Evolutionary conservation across 2,888 invertebrate genomes (phyloP), one percentile per base, ranked within the genome.

Genomic region (Latheticus oryzae): DNA sequence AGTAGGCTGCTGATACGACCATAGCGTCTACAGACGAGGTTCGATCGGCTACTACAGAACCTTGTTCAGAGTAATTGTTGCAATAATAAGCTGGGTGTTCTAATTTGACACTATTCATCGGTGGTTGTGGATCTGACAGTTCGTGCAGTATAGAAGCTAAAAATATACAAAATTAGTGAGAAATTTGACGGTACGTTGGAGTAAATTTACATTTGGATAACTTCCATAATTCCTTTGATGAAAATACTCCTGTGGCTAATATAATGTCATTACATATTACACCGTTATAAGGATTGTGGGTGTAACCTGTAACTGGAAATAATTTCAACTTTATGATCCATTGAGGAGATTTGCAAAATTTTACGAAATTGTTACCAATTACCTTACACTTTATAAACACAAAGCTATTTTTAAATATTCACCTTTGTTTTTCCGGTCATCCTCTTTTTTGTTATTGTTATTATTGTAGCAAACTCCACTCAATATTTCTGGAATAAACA

Each of bases 251-350:
- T 76, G 97, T 98, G 78, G 98, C 97, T 87, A 96, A 89, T 84
- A 98, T 97, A 82, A 97, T 97, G 87, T 97, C 96, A 86, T 96
- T 96, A 87, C 95, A 95, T 82, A 96, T 92, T 80, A 97, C 95
- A 80, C 95, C 95, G 84, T 96, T 96, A 87, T 96, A 96, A 78
- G 95, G 94, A 87, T 96, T 96, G 86, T 95, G 93, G 78, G 88
- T 87, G 83, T 89, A 89, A 81, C 89, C 89, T 89, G 86, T 79
- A 75, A 74, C 70, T 68, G 66, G 63, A 68, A 70, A 68, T 64
- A 67, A 70, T 60, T 66, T 64, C 51, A 51, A 37, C 9, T 45
- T 32, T 21, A 35, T 43, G 37, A 51, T 28, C 43, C 24, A 51
- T 57, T 32, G 33, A 47, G 28, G 42, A 60, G 45, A 37, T 60